Base-by-base conservation (phyloP, 2,888 invertebrate genomes). In the Aphrophora alni region DNA sequence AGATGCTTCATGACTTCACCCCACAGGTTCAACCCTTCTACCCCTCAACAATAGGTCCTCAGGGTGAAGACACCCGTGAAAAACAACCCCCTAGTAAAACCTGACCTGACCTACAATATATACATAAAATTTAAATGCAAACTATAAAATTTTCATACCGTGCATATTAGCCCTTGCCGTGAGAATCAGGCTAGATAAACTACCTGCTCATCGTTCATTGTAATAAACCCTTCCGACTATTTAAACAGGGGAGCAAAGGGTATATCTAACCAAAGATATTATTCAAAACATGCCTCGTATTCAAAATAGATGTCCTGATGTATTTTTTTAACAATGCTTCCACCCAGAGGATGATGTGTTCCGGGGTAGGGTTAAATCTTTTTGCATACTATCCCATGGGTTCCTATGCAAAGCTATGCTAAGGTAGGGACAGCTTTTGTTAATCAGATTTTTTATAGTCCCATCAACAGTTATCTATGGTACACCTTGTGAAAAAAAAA, bases 281-380 rank as follows among this genome's bases (percentile, higher is more conserved):
- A 77, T 77, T 77, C 77, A 77, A 77, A 77, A 70, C 24, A 77
- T 77, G 77, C 68, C 68, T 38, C 38, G 68, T 81, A 81, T 81
- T 81, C 78, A 81, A 81, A 81, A 71, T 81, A 81, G 78, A 74
- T 81, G 78, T 81, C 81, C 75, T 81, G 78, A 74, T 38, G 69
- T 74, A 78, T 77, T 81, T 75, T 78, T 75, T 75, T 74, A 17
- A 74, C 78, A 79, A 79, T 79, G 78, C 68, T 38, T 74, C 73
- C 33, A 68, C 74, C 78, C 75, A 21, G n/a, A 21, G 74, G 74
- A 74, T 74, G 74, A 38, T 10, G 69, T 74, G 69, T 74, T 28
- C 28, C 17, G 78, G 78, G 78, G 44, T 68, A 8, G 68, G 74
- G 74, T 74, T 21, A 14, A 38, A 25, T 28, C 78, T 68, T 74